Conservation (phyloP, 2,888 invertebrate species). For the Drosophila nigritarsus region DNA sequence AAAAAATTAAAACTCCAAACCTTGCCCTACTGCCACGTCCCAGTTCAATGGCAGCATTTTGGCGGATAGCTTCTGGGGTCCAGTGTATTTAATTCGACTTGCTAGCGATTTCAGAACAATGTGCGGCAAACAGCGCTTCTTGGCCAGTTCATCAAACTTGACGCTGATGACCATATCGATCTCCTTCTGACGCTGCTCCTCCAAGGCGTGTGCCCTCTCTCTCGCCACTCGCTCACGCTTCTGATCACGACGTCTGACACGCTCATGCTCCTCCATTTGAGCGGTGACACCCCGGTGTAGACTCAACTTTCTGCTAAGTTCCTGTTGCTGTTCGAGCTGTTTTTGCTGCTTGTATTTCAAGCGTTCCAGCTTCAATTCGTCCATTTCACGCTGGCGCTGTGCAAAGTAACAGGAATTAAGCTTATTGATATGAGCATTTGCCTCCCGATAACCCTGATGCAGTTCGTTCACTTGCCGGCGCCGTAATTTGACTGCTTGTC, state of each 20-base stretch:
- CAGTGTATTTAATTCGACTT: conserved; percentile 50
- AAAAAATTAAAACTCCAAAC: too few relatives aligned
- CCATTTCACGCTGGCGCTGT: conserved; percentile 55
- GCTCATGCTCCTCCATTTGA: conserved; percentile 68
- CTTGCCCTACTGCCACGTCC: too few relatives aligned
- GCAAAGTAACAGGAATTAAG: conserved; percentile 58
- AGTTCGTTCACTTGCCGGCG: conserved; percentile 45
- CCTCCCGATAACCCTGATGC: conserved; percentile 50
- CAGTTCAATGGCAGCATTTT: conserved; percentile 15
- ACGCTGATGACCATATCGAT: conserved; percentile 69
- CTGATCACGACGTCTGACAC: conserved; percentile 52
- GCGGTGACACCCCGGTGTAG: conserved; percentile 54
- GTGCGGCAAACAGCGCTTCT: conserved; percentile 54
- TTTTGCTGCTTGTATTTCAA: conserved; percentile 34
- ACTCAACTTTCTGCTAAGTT: conserved; percentile 32
- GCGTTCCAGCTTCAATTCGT: conserved; percentile 43
- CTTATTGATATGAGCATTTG: conserved; percentile 46
- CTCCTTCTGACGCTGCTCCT: conserved; percentile 57
- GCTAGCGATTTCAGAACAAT: conserved; percentile 42
- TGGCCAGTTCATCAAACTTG: conserved; percentile 59
- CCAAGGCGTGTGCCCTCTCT: conserved; percentile 15
- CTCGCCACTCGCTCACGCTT: conserved; percentile 50
- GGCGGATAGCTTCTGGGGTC: conserved; percentile 34
- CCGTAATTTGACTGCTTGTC: conserved; percentile 48
- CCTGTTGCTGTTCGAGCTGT: conserved; percentile 41